Base-by-base conservation (phyloP, 1,140 invertebrate species). In the Lordiphosa mommai region DNA sequence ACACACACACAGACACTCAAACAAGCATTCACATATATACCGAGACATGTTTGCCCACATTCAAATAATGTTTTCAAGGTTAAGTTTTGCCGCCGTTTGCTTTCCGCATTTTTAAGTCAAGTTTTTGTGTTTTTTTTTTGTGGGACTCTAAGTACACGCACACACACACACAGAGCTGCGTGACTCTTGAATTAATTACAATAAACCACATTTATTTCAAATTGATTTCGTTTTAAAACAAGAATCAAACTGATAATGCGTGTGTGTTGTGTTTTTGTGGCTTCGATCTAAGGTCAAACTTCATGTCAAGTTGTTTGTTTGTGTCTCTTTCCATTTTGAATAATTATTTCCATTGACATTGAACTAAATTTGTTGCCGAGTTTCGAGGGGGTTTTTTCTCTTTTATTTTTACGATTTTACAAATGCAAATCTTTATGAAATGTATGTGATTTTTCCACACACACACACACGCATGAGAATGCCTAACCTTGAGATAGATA, bases 331-430 rank as follows among this genome's bases (percentile, higher is more conserved):
- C 33, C 48, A 53, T 58, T 67, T 63, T 51, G 53, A 57, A 68
- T 72, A 65, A 65, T 77, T 57, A 84, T 77, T 59, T 44, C 60
- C 29, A 55, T 53, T 84, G 77, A 64, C 77, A 84, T 85, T 84
- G 77, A 84, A 63, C 79, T 69, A 51, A 61, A 77, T 84, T 61
- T 51, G 23, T 34, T 34, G 7, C 6, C 23, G 23, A 27, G 23
- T 27, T 27, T 27, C 23, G 23, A 27, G 23, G 23, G 23, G 23
- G 4, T 27, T 27, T 27, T 27, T 27, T 7, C 23, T 27, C 23
- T 27, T 66, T 49, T n/a, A n/a, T n/a, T n/a, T 67, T 68, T 43
- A 57, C 43, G 43, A 37, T 43, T 66, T 56, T 49, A 46, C 52
- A 29, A 67, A 48, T 56, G 46, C 36, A 49, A 57, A 52, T 63